A percentile compares a stretch with the other conserved stretches of the same genome.
Evolutionary conservation across 2,888 invertebrate genomes (phyloP).

Genomic region (Microdon myrmicae): DNA sequence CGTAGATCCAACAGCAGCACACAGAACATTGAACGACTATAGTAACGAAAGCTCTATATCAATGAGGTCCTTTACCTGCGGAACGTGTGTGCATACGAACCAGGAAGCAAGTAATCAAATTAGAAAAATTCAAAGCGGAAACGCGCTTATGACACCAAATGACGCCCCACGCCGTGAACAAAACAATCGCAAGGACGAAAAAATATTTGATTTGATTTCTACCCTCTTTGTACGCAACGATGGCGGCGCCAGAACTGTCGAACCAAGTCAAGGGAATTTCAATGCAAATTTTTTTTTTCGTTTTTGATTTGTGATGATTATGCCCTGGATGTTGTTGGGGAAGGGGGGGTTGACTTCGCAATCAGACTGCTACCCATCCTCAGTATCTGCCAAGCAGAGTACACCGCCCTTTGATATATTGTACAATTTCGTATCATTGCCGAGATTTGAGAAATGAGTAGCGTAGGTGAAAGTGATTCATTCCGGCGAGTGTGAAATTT

Average conservation of each 20-base stretch:
- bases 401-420: no score
- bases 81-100: neutral
- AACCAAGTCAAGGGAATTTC: constrained; percentile 37
- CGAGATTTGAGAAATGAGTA: constrained; percentile 6
- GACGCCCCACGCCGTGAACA: neutral
- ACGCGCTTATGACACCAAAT: constrained; percentile 33
- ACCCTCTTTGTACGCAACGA: constrained; percentile 27
- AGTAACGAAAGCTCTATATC: no score
- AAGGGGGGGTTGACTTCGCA: constrained; percentile 10
- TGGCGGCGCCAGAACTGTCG: constrained; percentile 21
- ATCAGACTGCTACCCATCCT: no score
- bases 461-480: constrained; percentile 24
- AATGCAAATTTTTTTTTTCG: constrained; percentile 28
- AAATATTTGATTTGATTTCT: constrained; percentile 36
- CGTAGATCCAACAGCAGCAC: no score
- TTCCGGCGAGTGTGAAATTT: constrained; percentile 7
- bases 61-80: constrained; percentile 4
- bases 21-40: no score
- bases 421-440: constrained; percentile 4
- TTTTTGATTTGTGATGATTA: constrained; percentile 27
- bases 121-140: constrained; percentile 31
- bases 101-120: constrained; percentile 31
- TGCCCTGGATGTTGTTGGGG: constrained; percentile 9
- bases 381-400: no score
- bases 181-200: neutral